Percentiles rank a stretch among this genome's conserved stretches.
Evolutionary conservation across 2,797 vertebrate genomes (phyloP).

Genomic region (Carapus acus): DNA sequence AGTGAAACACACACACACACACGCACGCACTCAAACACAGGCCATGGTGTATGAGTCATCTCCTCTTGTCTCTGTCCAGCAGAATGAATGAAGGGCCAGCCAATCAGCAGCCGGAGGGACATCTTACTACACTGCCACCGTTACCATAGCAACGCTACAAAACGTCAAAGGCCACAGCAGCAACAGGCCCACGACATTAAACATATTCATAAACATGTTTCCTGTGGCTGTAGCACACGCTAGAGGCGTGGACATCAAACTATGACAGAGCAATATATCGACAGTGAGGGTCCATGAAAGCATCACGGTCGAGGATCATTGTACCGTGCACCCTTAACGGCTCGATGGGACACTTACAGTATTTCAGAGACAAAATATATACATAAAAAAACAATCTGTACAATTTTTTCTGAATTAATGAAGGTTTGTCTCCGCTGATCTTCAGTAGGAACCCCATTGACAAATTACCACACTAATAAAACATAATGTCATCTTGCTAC

Average conservation of each 20-base stretch:
- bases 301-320: too few species aligned
- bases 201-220: too few species aligned
- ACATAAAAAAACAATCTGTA: too few species aligned
- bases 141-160: slow-evolving; percentile 25
- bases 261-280: too few species aligned
- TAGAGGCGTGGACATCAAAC: neutral
- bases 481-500: neutral
- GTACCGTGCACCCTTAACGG: too few species aligned
- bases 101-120: slow-evolving; percentile 24
- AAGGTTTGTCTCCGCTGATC: too few species aligned
- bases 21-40: slow-evolving; percentile 9
- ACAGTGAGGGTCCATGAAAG: too few species aligned
- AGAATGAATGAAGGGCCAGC: slow-evolving; percentile 36
- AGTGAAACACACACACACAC: slow-evolving; percentile 22
- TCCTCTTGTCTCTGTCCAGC: slow-evolving; percentile 13
- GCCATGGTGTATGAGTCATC: slow-evolving; percentile 31
- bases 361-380: too few species aligned
- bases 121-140: slow-evolving; percentile 2
- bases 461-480: neutral
- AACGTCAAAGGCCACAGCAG: neutral
- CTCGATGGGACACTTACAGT: too few species aligned
- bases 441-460: too few species aligned
- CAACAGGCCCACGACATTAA: too few species aligned
- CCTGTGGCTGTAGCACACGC: neutral
- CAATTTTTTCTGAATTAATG: too few species aligned